phyloP scores from a whole-genome alignment of 2,888 invertebrate species.

The Trissonchulus sp. region DNA sequence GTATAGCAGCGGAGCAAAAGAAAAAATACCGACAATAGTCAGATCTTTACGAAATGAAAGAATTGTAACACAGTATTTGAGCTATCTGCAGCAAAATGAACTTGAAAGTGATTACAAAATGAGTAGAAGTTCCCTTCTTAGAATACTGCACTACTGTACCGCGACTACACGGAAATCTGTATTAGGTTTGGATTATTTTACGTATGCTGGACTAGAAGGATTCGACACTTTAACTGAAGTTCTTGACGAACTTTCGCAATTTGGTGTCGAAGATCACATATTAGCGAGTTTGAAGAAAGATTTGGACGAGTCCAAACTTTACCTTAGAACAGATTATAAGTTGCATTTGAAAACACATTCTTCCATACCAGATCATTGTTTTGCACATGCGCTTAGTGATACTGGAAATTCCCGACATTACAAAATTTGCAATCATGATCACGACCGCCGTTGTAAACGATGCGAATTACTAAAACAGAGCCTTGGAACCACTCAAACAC shows the following conservation, averaged over 20 bases:
- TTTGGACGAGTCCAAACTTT: not conserved
- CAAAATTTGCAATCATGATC: not conserved
- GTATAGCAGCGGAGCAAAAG: not conserved
- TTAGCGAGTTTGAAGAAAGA: not conserved
- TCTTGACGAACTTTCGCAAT: not conserved
- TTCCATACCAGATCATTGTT: not conserved
- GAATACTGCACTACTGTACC: slow-evolving; percentile 11
- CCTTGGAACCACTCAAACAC: not conserved
- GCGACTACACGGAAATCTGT: slow-evolving; percentile 8
- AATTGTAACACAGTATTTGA: slow-evolving; percentile 10
- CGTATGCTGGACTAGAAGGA: not conserved
- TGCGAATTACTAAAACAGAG: not conserved
- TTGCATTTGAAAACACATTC: slow-evolving; percentile 4
- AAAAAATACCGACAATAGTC: not conserved
- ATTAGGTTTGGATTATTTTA: not conserved
- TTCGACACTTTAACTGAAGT: not conserved
- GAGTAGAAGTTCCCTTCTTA: not conserved
- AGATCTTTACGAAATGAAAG: not conserved
- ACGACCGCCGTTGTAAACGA: not conserved
- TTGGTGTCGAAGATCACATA: not conserved
- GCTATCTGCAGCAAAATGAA: not conserved
- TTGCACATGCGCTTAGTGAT: slow-evolving; percentile 19
- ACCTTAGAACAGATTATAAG: not conserved
- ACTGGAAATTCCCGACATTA: not conserved
- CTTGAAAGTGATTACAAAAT: not conserved